Conservation (phyloP, 2,888 invertebrate genomes). For the Nemoura dubitans region DNA sequence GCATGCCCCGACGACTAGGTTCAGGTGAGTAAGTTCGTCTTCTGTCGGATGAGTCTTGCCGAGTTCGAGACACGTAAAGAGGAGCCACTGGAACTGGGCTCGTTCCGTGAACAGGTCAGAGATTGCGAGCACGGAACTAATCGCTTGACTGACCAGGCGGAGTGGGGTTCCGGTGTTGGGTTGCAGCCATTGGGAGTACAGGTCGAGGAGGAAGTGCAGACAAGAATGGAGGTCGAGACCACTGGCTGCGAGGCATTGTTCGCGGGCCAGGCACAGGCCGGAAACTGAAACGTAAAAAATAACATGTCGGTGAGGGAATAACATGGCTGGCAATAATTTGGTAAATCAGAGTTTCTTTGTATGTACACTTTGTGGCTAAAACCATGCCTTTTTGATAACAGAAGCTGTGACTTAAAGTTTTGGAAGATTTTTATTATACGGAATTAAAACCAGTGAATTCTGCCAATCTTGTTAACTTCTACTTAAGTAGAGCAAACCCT, state of each 20-base stretch:
- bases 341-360: too few species aligned
- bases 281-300: slow-evolving; percentile 46
- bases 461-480: too few species aligned
- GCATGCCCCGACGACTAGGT: slow-evolving; percentile 72
- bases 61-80: slow-evolving; percentile 73
- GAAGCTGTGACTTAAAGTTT: too few species aligned
- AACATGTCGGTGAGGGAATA: background rate
- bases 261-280: slow-evolving; percentile 56
- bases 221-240: slow-evolving; percentile 92
- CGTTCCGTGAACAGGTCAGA: slow-evolving; percentile 81
- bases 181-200: slow-evolving; percentile 81
- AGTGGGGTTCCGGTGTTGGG: slow-evolving; percentile 63
- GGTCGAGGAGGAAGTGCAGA: slow-evolving; percentile 88
- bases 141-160: slow-evolving; percentile 65
- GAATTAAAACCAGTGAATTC: too few species aligned
- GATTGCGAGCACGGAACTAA: slow-evolving; percentile 74
- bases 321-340: too few species aligned
- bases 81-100: slow-evolving; percentile 82
- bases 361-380: too few species aligned
- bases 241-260: slow-evolving; percentile 63
- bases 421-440: too few species aligned
- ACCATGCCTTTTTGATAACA: too few species aligned
- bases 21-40: slow-evolving; percentile 80
- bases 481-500: too few species aligned
- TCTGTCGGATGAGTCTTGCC: slow-evolving; percentile 70